Evolutionary conservation across 1,140 invertebrate species (phyloP).

Genomic region (Drosophila cardini): DNA sequence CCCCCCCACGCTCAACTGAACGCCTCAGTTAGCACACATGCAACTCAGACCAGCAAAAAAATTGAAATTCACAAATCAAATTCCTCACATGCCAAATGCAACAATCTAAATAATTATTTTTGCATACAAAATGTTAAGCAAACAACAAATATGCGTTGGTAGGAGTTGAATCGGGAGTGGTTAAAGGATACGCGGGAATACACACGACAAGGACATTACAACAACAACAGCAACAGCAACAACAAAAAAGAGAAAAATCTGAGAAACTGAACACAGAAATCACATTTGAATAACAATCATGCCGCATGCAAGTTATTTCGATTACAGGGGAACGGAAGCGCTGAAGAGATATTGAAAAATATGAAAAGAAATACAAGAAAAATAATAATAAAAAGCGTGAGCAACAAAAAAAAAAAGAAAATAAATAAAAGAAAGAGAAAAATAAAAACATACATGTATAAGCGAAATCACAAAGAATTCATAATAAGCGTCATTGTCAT

Average conservation of each 20-base stretch:
- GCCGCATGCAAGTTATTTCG: slow-evolving; percentile 75
- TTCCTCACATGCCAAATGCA: slow-evolving; percentile 57
- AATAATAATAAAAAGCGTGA: slow-evolving; percentile 13
- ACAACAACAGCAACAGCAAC: slow-evolving; percentile 41
- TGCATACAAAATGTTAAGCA: slow-evolving; percentile 78
- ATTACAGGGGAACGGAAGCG: slow-evolving; percentile 47
- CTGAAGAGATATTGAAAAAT: slow-evolving; percentile 73
- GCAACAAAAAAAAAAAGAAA: slow-evolving; percentile 38
- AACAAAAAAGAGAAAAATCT: slow-evolving; percentile 51
- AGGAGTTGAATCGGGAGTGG: neutral
- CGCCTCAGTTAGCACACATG: slow-evolving; percentile 28
- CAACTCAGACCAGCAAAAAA: slow-evolving; percentile 20
- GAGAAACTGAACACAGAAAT: slow-evolving; percentile 64
- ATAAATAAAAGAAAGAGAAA: slow-evolving; percentile 12
- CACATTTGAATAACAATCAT: slow-evolving; percentile 83
- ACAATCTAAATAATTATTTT: slow-evolving; percentile 84
- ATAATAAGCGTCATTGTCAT: slow-evolving; percentile 84
- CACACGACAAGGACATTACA: slow-evolving; percentile 23
- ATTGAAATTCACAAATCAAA: slow-evolving; percentile 40
- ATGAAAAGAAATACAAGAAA: slow-evolving; percentile 69
- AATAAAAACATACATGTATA: slow-evolving; percentile 11
- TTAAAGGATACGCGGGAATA: slow-evolving; percentile 48
- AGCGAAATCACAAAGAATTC: slow-evolving; percentile 81
- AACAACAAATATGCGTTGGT: slow-evolving; percentile 58
- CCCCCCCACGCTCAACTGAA: neutral